These are phyloP conservation scores for Heliconius nattereri DNA, from an alignment of 1,140 invertebrate species.

Conservation along the genomic window DNA sequence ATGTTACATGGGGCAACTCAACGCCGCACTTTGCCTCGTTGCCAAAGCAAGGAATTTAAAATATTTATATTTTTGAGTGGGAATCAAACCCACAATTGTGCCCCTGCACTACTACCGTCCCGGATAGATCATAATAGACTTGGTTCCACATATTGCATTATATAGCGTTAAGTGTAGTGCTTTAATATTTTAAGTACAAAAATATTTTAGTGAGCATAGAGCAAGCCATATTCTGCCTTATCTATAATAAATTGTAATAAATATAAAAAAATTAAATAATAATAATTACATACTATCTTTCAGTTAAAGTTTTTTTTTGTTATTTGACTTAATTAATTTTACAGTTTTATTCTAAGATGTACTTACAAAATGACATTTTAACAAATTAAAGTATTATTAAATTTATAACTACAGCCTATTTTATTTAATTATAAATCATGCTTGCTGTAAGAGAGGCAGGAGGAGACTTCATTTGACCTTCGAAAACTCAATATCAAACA, in stretches of 20 bases:
- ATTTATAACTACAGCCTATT: not conserved
- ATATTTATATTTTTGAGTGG: too few species aligned
- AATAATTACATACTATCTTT: too few species aligned
- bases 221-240: conserved; percentile 13
- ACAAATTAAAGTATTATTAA: not conserved
- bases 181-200: conserved; percentile 9
- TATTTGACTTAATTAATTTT: not conserved
- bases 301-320: not conserved
- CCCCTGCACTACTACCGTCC: too few species aligned
- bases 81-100: too few species aligned
- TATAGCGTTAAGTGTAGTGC: not conserved
- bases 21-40: too few species aligned
- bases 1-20: too few species aligned
- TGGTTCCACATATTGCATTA: not conserved
- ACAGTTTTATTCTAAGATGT: not conserved
- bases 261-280: not conserved
- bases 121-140: not conserved
- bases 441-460: too few species aligned
- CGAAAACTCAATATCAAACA: too few species aligned
- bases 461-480: too few species aligned
- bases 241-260: not conserved
- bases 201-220: conserved; percentile 3
- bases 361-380: not conserved
- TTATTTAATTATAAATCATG: too few species aligned
- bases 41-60: too few species aligned